phyloP scores from a whole-genome alignment of 2,797 vertebrate genomes.

The Alectoris magna region DNA sequence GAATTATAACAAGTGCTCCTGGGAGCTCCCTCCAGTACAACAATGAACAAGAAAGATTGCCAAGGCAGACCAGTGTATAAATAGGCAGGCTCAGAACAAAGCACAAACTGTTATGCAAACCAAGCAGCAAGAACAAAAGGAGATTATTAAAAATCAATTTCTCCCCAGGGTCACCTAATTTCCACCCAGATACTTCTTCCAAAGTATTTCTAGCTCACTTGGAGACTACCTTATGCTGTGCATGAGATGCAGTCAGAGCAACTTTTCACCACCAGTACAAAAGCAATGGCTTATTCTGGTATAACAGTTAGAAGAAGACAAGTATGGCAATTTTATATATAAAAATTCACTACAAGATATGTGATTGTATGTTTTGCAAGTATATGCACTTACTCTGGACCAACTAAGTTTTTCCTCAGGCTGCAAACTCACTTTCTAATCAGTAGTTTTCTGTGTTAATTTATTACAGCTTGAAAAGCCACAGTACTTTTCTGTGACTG shows the following conservation, averaged over 20 bases:
- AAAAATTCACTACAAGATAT: background rate
- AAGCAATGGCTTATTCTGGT: background rate
- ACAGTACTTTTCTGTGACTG: background rate
- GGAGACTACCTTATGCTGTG: background rate
- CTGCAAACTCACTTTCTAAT: background rate
- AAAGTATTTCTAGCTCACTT: slow-evolving; percentile 15
- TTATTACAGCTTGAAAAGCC: background rate
- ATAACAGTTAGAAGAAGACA: background rate
- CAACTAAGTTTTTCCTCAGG: background rate
- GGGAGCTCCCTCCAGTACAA: slow-evolving; percentile 48
- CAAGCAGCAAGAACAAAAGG: slow-evolving; percentile 21
- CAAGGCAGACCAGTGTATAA: slow-evolving; percentile 38
- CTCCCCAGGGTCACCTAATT: slow-evolving; percentile 21
- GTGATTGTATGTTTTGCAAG: background rate
- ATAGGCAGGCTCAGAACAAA: slow-evolving; percentile 51
- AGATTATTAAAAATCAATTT: slow-evolving; percentile 60
- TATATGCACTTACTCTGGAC: background rate
- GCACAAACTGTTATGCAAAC: slow-evolving; percentile 46
- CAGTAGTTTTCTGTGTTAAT: background rate
- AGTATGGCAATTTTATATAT: background rate
- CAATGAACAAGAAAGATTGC: slow-evolving; percentile 34
- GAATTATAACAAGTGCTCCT: slow-evolving; percentile 69
- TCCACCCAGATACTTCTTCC: slow-evolving; percentile 28
- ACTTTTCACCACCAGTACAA: background rate
- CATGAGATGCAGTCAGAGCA: background rate